Base-by-base conservation (phyloP, 1,140 invertebrate genomes). In the Melipona quadrifasciata region DNA sequence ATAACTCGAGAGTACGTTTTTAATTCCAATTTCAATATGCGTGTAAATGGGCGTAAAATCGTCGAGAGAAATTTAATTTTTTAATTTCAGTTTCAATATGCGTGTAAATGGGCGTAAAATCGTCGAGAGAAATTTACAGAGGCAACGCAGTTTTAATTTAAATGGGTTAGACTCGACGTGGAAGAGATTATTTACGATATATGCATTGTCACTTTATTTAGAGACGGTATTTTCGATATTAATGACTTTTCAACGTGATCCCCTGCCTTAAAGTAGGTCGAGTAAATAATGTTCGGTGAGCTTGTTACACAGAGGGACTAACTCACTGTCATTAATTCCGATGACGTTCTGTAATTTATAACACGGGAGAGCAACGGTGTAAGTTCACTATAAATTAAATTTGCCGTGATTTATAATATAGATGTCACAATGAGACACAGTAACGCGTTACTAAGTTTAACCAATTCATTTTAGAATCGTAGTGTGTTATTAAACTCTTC, bases 261-360 rank as follows among this genome's bases (percentile, higher is more conserved):
- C 10, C 5, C 17, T 2, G 58, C 58, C n/a, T n/a, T 24, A 71
- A 80, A 71, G 11, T 80, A 71, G 78, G 67, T 80, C 53, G n/a
- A 80, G 34, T 34, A 80, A 80, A 80, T 71, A 80, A 78, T 24
- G 34, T 80, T 58, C 27, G 39, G 78, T 71, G 21, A 47, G 34
- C 67, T 80, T 61, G 24, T 39, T 71, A 51, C 24, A 57, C 39
- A 68, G 31, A 71, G 67, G 21, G 58, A 65, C 77, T 55, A 39
- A n/a, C 17, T 16, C 14, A 58, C 21, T 31, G 19, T 34, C n/a
- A 80, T 80, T 58, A 58, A 80, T 58, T 51, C 55, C 34, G 12
- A 16, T 27, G 12, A 39, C 24, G 24, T 39, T 34, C 19, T n/a
- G 21, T 55, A 68, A 68, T 57, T 11, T 67, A 53, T 24, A 27